Evolutionary conservation across 2,113 vertebrate genomes (phyloP), one percentile per base, ranked within the genome.

Genomic region (Procapra przewalskii): DNA sequence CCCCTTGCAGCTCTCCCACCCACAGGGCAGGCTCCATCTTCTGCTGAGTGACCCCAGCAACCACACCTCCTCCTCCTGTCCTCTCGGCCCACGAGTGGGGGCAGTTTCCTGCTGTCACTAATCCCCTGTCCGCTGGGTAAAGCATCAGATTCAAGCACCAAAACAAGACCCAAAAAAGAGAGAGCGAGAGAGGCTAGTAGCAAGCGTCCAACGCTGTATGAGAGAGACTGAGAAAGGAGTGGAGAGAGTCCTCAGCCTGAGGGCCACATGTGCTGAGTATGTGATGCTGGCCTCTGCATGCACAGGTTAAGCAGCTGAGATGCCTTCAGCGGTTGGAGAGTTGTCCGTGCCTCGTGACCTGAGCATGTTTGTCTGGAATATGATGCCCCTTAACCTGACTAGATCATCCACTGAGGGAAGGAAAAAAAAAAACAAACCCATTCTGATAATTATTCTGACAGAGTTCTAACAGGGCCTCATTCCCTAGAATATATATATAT

Each of bases 391-490:
- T 71, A 93, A 88, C 43, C 89, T 95, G 85, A 92, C 19, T n/a
- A 77, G 60, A 80, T 92, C 60, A 36, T 79, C 91, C 62, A 91
- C 14, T n/a, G 21, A 85, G 55, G 87, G 55, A 86, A 43, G 23
- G 80, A 27, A 81, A 90, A 90, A 87, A 90, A 93, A 48, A 54
- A 48, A 10, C 10, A 48, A 48, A 57, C 60, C 75, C 27, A 55
- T 93, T 88, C 11, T 96, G 80, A 85, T 96, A 54, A 92, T 95
- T 95, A 92, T 97, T 90, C 93, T 89, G 79, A 97, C 71, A 91
- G 33, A 36, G 7, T 60, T 94, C 55, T 85, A 60, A 86, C 27
- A 64, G 25, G 36, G 7, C 60, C 45, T 85, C 27, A 52, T 67
- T 96, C 77, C 16, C 59, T n/a, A 71, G 71, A 85, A 85, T 59